These are phyloP conservation scores for Magallana ariakensis DNA, from an alignment of 1,140 invertebrate species.

Conservation along the genomic window DNA sequence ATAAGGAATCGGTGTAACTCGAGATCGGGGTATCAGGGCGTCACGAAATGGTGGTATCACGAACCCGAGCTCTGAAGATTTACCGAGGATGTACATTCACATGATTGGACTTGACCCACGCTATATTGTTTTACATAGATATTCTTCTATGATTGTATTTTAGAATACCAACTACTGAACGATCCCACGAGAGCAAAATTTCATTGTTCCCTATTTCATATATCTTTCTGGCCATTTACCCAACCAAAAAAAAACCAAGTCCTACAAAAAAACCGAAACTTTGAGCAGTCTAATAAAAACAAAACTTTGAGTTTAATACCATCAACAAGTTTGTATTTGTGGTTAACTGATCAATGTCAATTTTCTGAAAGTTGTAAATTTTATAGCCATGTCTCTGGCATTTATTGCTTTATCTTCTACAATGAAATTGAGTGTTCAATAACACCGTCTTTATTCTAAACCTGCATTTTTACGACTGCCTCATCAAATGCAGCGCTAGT, in stretches of 20 bases:
- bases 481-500: neutral
- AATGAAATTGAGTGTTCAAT: slow-evolving; percentile 26
- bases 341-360: slow-evolving; percentile 2
- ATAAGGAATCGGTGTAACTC: slow-evolving; percentile 1
- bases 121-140: neutral
- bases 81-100: slow-evolving; percentile 10
- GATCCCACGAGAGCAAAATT: slow-evolving; percentile 10
- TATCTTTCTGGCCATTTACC: too few relatives aligned
- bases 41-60: slow-evolving; percentile 10
- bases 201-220: neutral
- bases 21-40: slow-evolving; percentile 19
- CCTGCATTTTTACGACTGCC: slow-evolving; percentile 3
- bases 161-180: neutral
- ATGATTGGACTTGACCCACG: slow-evolving; percentile 22
- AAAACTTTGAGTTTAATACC: neutral
- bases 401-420: slow-evolving; percentile 8
- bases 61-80: slow-evolving; percentile 15
- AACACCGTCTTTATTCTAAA: slow-evolving; percentile 20
- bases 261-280: too few relatives aligned
- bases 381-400: neutral
- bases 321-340: too few relatives aligned
- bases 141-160: slow-evolving; percentile 1
- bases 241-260: too few relatives aligned
- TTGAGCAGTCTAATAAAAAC: neutral
- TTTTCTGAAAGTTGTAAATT: slow-evolving; percentile 21